Base-by-base conservation (phyloP, 2,888 invertebrate genomes). In the Xylocampa areola region DNA sequence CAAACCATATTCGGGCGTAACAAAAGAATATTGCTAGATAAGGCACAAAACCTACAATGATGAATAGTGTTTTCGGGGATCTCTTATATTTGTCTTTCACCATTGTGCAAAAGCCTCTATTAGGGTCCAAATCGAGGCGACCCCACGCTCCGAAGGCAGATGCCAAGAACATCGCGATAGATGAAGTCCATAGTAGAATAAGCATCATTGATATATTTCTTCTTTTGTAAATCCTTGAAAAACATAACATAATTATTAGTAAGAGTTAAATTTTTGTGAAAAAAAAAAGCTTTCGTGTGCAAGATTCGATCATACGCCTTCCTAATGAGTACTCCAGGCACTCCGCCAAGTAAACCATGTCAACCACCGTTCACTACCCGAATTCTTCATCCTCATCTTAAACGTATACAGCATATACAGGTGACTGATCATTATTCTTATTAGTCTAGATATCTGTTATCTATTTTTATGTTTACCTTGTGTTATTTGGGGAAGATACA, bases 31-130 rank as follows among this genome's bases (percentile, higher is more conserved):
- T 98, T 51, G 96, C 95, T 64, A 96, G 85, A 86, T 97, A 97
- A 0, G 98, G 98, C 45, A 97, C 94, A 81, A 98, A 98, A 23
- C 97, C 98, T 40, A 96, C 94, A 2, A 97, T 93, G 82, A 98
- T 98, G 1, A 98, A 94, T 44, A 96, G 95, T 70, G 95, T 96
- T 85, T 97, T 98, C 2, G 97, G 96, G 36, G 96, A 95, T 33
- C 95, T 95, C 59, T 95, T 94, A 72, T 96, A 90, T 40, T 90
- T 81, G 78, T 97, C 97, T 0, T 94, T 95, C 0, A 97, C 88
- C 77, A 97, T 97, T 16, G 97, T 96, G 81, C 98, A 98, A 7
- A 97, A 97, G 0, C 97, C 97, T 49, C 97, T 96, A 16, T 88
- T 89, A 0, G 90, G 90, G 77, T 97, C 97, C 55, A 97, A 91